These are phyloP conservation scores for Microtus obscurus DNA, from an alignment of 2,797 vertebrate species.

Conservation along the genomic window DNA sequence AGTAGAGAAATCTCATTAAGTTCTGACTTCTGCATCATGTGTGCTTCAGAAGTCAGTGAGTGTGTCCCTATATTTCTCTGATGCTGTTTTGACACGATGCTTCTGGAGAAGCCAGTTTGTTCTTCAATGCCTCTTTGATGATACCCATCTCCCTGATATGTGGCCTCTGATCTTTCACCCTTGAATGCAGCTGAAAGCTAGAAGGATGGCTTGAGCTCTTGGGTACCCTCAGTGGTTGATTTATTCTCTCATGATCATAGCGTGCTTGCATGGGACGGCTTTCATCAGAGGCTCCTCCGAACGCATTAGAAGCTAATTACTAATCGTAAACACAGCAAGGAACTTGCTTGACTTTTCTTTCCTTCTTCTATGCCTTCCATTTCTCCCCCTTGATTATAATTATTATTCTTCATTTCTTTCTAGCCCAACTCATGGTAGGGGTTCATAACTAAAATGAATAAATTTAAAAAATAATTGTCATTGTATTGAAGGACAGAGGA, in stretches of 20 bases:
- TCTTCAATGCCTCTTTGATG: slow-evolving; percentile 55
- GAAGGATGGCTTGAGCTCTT: neutral
- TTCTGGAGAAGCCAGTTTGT: neutral
- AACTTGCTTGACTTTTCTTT: neutral
- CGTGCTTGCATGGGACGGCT: neutral
- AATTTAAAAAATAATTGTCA: neutral
- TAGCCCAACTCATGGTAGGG: neutral
- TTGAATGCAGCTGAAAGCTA: slow-evolving; percentile 43
- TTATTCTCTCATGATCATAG: slow-evolving; percentile 46
- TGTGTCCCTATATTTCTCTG: slow-evolving; percentile 44
- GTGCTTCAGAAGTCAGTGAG: slow-evolving; percentile 45
- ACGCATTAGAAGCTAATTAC: slow-evolving; percentile 45
- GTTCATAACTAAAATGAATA: neutral
- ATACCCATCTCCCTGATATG: slow-evolving; percentile 6
- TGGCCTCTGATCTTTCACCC: slow-evolving; percentile 66
- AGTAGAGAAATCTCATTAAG: slow-evolving; percentile 50
- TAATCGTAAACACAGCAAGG: slow-evolving; percentile 1
- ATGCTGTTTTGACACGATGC: slow-evolving; percentile 13
- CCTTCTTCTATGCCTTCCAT: neutral
- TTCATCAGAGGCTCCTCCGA: slow-evolving; percentile 56
- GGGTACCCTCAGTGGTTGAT: slow-evolving; percentile 35
- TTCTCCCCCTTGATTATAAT: neutral
- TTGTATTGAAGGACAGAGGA: neutral
- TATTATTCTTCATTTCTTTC: neutral
- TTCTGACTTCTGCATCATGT: neutral